Conservation (phyloP, 2,888 invertebrate genomes). For the Anthophora plumipes region DNA sequence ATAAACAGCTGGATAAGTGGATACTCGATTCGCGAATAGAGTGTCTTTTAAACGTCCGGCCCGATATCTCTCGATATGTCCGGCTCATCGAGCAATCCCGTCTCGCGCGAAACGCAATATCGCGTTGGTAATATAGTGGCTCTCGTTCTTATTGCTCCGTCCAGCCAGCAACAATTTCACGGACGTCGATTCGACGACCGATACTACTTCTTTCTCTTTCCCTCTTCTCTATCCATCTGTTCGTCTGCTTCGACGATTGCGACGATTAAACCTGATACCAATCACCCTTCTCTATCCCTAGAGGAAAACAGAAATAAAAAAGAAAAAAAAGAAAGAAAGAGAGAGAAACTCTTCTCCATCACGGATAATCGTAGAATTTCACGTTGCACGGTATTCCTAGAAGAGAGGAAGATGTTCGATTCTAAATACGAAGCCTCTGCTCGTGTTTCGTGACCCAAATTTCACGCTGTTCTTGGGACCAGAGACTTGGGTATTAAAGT, state of each 20-base stretch:
- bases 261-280: conserved; percentile 9
- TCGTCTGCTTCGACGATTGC: background rate
- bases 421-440: background rate
- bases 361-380: background rate
- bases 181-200: conserved; percentile 33
- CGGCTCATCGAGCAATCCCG: conserved; percentile 62
- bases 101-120: conserved; percentile 55
- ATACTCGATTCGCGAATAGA: conserved; percentile 38
- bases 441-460: conserved; percentile 8
- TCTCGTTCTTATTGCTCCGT: conserved; percentile 51
- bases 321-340: too few relatives aligned
- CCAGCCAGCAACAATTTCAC: conserved; percentile 41
- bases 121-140: conserved; percentile 45
- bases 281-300: too few relatives aligned
- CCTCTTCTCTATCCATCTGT: background rate
- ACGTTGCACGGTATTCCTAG: background rate
- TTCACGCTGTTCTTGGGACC: background rate
- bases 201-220: conserved; percentile 15
- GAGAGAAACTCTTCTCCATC: too few relatives aligned
- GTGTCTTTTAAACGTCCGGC: conserved; percentile 49
- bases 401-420: background rate
- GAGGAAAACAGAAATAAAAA: too few relatives aligned
- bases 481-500: background rate
- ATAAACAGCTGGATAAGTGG: conserved; percentile 50
- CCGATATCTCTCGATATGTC: conserved; percentile 58